phyloP scores from a whole-genome alignment of 2,113 vertebrate genomes.

The Synodontis membranacea region DNA sequence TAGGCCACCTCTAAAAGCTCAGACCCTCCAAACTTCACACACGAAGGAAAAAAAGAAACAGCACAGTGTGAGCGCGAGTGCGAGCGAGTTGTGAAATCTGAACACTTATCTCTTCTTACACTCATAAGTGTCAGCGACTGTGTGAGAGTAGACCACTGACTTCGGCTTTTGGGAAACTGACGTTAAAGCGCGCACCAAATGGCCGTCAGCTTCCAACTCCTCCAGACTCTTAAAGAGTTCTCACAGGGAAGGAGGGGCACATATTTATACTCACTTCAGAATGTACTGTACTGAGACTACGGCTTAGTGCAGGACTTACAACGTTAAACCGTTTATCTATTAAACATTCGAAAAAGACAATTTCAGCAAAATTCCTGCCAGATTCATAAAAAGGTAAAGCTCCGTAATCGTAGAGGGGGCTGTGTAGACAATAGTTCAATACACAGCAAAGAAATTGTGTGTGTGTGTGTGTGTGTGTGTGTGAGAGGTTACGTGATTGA shows the following conservation, averaged over 20 bases:
- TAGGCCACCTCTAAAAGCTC: background rate
- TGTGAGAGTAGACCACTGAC: background rate
- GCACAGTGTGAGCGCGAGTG: background rate
- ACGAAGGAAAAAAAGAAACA: background rate
- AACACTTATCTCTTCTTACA: slow-evolving; percentile 24
- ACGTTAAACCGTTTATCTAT: background rate
- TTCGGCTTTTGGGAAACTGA: background rate
- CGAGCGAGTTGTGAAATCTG: background rate
- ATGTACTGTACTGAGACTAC: background rate
- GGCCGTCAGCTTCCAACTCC: background rate
- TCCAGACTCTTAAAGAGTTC: background rate
- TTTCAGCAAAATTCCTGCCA: background rate
- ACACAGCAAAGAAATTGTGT: too few relatives aligned
- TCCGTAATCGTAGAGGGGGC: too few relatives aligned
- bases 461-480: too few relatives aligned
- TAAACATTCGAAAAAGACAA: background rate
- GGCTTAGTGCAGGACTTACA: background rate
- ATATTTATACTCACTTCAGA: background rate
- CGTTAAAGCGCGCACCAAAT: background rate
- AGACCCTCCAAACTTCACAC: slow-evolving; percentile 10
- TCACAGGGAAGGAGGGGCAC: background rate
- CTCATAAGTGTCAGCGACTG: background rate
- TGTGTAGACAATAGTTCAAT: too few relatives aligned
- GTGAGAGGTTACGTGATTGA: too few relatives aligned
- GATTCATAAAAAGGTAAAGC: background rate